phyloP scores from a whole-genome alignment of 2,888 invertebrate genomes.

The Mellilla xanthometata region DNA sequence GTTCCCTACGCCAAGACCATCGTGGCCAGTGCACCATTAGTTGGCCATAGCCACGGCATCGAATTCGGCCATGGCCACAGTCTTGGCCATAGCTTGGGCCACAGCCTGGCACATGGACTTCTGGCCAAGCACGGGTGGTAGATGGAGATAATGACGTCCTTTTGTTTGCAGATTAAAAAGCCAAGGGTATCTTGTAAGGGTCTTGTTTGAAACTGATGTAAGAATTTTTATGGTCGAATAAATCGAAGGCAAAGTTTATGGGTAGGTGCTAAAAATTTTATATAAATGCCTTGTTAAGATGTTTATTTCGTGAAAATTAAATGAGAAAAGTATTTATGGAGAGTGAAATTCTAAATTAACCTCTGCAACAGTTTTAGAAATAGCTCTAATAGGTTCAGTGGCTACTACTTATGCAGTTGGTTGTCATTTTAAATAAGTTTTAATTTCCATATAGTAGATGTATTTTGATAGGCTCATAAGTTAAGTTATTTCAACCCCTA shows the following conservation, averaged over 20 bases:
- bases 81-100: not conserved
- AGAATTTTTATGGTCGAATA: too few species aligned
- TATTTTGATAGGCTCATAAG: too few species aligned
- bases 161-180: conserved; percentile 7
- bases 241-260: too few species aligned
- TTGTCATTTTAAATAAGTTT: too few species aligned
- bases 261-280: too few species aligned
- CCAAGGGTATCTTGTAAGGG: too few species aligned
- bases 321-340: too few species aligned
- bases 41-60: conserved; percentile 25
- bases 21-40: conserved; percentile 34
- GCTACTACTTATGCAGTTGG: not conserved
- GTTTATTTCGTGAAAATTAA: too few species aligned
- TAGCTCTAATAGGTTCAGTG: conserved; percentile 15
- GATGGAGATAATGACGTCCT: conserved; percentile 1
- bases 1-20: conserved; percentile 41
- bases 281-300: too few species aligned
- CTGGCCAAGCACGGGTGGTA: conserved; percentile 18
- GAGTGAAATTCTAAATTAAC: not conserved
- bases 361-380: conserved; percentile 18
- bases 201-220: too few species aligned
- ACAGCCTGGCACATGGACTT: conserved; percentile 3
- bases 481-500: too few species aligned
- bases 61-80: conserved; percentile 10
- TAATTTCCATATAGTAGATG: too few species aligned